Evolutionary conservation across 2,113 vertebrate genomes (phyloP).

Genomic region (Cyanocitta stelleri): DNA sequence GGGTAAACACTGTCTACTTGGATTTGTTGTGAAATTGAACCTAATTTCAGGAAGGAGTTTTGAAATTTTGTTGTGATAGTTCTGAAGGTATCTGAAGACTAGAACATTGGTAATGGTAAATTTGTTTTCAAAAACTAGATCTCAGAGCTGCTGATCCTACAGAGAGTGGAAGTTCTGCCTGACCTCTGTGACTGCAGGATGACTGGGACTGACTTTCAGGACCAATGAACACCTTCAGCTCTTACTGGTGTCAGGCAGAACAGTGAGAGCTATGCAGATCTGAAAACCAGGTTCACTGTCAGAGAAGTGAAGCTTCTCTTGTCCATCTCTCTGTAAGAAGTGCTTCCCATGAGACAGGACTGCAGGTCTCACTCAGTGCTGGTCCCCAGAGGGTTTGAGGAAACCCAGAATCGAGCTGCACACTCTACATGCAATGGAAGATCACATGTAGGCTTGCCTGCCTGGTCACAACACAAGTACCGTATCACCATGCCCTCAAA

Average conservation of each 20-base stretch:
- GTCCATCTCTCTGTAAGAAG: not conserved
- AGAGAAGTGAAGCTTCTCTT: not conserved
- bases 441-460: not conserved
- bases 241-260: not conserved
- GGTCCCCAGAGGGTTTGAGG: not conserved
- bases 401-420: not conserved
- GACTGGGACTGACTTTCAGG: not conserved
- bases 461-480: not conserved
- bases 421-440: not conserved
- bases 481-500: not conserved
- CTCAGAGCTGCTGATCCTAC: not conserved
- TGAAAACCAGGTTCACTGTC: not conserved
- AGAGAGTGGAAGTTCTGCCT: not conserved
- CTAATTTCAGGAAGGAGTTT: not conserved
- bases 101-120: not conserved
- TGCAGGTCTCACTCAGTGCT: not conserved
- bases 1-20: not conserved
- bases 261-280: not conserved
- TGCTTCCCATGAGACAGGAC: not conserved
- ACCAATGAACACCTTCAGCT: not conserved
- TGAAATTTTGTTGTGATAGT: not conserved
- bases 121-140: not conserved
- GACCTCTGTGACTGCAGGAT: not conserved
- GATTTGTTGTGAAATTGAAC: not conserved
- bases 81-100: not conserved